Conservation (phyloP, 2,888 invertebrate genomes). For the Nyleta sp. region DNA sequence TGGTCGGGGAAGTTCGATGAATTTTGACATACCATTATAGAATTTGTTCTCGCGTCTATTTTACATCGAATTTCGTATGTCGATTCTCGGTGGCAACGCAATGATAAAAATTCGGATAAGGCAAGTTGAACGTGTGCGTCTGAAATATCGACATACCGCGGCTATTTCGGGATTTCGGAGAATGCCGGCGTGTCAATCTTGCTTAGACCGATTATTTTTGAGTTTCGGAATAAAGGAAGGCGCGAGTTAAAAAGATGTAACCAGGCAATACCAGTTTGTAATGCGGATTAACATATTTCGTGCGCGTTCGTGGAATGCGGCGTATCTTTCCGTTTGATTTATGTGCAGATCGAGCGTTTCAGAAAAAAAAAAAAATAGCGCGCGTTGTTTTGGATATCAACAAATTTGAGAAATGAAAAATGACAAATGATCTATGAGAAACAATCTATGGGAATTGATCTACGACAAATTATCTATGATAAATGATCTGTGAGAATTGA, state of each 20-base stretch:
- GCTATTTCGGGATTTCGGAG: conserved; percentile 35
- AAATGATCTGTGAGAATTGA: too few relatives aligned
- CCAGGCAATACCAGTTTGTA: conserved; percentile 22
- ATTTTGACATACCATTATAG: conserved; percentile 31
- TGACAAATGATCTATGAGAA: too few relatives aligned
- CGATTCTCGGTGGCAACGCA: conserved; percentile 23
- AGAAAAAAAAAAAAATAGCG: too few relatives aligned
- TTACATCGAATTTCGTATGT: conserved; percentile 32
- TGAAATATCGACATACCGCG: conserved; percentile 35
- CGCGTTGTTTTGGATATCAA: too few relatives aligned
- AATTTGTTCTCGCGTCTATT: conserved; percentile 21
- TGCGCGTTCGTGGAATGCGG: neutral
- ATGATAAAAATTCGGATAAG: conserved; percentile 46
- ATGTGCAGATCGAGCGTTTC: too few relatives aligned
- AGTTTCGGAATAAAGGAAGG: neutral
- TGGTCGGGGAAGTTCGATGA: conserved; percentile 3
- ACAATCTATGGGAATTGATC: too few relatives aligned
- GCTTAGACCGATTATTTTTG: conserved; percentile 33
- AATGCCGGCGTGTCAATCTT: conserved; percentile 24
- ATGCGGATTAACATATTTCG: conserved; percentile 9
- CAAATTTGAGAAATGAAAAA: too few relatives aligned
- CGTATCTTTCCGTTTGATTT: neutral
- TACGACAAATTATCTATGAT: too few relatives aligned
- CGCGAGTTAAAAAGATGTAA: conserved; percentile 22
- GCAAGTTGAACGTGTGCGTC: conserved; percentile 3